Evolutionary conservation across 2,888 invertebrate species (phyloP).

Genomic region (Dryobotodes eremita): DNA sequence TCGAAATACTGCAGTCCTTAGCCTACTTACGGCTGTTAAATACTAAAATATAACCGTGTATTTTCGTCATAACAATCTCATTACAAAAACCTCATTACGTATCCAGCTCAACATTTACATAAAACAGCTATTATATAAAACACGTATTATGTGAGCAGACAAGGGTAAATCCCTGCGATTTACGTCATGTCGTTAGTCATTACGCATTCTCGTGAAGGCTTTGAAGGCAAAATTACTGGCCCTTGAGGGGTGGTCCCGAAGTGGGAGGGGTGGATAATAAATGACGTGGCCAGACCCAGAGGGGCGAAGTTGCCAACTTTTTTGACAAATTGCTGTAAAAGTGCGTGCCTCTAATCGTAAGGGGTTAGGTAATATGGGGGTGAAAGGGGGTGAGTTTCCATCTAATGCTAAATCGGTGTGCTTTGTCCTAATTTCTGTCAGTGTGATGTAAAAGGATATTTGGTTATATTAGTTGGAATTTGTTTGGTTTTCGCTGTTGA

Average conservation of each 20-base stretch:
- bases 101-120: conserved; percentile 32
- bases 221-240: conserved; percentile 88
- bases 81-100: conserved; percentile 40
- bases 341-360: conserved; percentile 81
- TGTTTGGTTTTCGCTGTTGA: not conserved
- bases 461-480: not conserved
- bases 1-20: not conserved
- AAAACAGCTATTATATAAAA: conserved; percentile 54
- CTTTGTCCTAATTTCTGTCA: conserved; percentile 59
- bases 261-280: conserved; percentile 81
- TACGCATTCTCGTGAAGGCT: conserved; percentile 88
- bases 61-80: conserved; percentile 15
- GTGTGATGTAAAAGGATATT: conserved; percentile 10
- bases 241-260: conserved; percentile 80
- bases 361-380: conserved; percentile 49
- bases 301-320: conserved; percentile 87
- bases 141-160: conserved; percentile 70
- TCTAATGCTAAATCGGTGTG: conserved; percentile 52
- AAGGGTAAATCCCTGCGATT: conserved; percentile 86
- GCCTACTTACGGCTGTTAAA: not conserved
- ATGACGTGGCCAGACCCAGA: conserved; percentile 78
- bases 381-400: conserved; percentile 56
- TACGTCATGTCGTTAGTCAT: conserved; percentile 87
- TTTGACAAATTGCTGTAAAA: conserved; percentile 89
- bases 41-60: conserved; percentile 2